A percentile compares a stretch with the other conserved stretches of the same genome.
phyloP scores from a whole-genome alignment of 2,797 vertebrate genomes.

The Coranthus polyacanthus region DNA sequence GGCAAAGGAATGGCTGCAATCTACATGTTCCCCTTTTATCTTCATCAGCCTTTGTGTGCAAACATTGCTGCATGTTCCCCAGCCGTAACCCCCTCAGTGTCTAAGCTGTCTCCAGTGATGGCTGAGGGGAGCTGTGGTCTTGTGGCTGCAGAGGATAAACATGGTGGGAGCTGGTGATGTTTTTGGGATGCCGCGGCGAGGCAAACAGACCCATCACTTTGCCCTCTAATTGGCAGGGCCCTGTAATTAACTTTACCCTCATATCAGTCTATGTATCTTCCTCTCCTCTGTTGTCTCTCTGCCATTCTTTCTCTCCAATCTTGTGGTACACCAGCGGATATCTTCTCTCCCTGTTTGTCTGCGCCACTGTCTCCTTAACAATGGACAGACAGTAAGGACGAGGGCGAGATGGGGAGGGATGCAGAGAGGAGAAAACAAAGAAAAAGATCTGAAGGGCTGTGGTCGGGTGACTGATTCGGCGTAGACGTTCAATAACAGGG shows the following conservation, averaged over 20 bases:
- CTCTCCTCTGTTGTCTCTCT: slow-evolving; percentile 62
- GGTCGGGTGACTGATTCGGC: slow-evolving; percentile 72
- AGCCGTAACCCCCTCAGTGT: slow-evolving; percentile 62
- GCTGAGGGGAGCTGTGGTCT: slow-evolving; percentile 79
- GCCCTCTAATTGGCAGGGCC: slow-evolving; percentile 76
- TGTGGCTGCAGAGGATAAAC: slow-evolving; percentile 77
- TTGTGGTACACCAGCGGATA: slow-evolving; percentile 79
- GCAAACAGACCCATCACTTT: slow-evolving; percentile 76
- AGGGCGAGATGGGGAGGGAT: slow-evolving; percentile 45
- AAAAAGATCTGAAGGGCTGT: slow-evolving; percentile 71
- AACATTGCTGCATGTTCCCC: slow-evolving; percentile 60
- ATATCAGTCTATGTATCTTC: slow-evolving; percentile 68
- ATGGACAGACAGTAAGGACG: slow-evolving; percentile 61
- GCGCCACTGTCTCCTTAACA: slow-evolving; percentile 78
- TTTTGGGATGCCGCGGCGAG: slow-evolving; percentile 76
- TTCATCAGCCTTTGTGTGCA: slow-evolving; percentile 57
- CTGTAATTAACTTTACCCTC: slow-evolving; percentile 74
- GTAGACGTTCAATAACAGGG: slow-evolving; percentile 74
- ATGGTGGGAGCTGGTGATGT: slow-evolving; percentile 78
- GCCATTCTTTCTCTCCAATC: slow-evolving; percentile 74
- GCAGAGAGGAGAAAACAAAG: slow-evolving; percentile 60
- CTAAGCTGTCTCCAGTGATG: slow-evolving; percentile 68
- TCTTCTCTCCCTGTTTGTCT: slow-evolving; percentile 77
- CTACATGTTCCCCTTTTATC: slow-evolving; percentile 40
- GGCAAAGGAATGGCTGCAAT: slow-evolving; percentile 35